Conservation (phyloP, 2,888 invertebrate species). For the Chloroclysta siterata region DNA sequence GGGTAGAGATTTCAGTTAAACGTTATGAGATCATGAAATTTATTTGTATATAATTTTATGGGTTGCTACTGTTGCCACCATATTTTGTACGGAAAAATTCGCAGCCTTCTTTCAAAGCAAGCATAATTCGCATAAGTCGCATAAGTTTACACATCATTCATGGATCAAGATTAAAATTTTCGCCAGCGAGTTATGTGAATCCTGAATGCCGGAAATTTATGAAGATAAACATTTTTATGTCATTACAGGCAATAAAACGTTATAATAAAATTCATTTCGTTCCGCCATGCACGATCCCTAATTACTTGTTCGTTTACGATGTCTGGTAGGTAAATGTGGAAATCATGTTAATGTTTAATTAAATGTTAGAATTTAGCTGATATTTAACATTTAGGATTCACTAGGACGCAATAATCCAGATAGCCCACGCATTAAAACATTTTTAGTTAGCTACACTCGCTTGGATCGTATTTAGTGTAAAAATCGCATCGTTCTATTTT, state of each 20-base stretch:
- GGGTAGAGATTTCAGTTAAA: neutral
- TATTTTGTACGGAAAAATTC: neutral
- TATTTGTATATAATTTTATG: too few species aligned
- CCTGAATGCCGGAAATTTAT: conserved; percentile 76
- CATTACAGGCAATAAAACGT: conserved; percentile 61
- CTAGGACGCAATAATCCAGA: conserved; percentile 76
- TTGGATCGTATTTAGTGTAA: conserved; percentile 14
- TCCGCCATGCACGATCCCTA: conserved; percentile 55
- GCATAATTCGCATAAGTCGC: conserved; percentile 70
- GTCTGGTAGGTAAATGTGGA: conserved; percentile 46
- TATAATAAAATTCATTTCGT: conserved; percentile 54
- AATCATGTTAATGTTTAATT: conserved; percentile 32
- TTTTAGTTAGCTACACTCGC: conserved; percentile 23
- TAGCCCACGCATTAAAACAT: conserved; percentile 18
- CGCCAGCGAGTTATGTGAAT: conserved; percentile 79
- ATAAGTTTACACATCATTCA: conserved; percentile 47
- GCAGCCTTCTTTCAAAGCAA: neutral
- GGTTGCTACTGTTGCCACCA: too few species aligned
- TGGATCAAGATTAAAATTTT: conserved; percentile 46
- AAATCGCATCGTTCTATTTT: conserved; percentile 23
- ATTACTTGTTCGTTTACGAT: conserved; percentile 65
- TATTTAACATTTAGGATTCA: conserved; percentile 79
- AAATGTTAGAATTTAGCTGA: conserved; percentile 27
- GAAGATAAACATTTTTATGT: conserved; percentile 60
- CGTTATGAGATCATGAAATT: too few species aligned